These are phyloP conservation scores for Barypeithes pellucidus DNA, from an alignment of 2,888 invertebrate genomes.

Conservation along the genomic window DNA sequence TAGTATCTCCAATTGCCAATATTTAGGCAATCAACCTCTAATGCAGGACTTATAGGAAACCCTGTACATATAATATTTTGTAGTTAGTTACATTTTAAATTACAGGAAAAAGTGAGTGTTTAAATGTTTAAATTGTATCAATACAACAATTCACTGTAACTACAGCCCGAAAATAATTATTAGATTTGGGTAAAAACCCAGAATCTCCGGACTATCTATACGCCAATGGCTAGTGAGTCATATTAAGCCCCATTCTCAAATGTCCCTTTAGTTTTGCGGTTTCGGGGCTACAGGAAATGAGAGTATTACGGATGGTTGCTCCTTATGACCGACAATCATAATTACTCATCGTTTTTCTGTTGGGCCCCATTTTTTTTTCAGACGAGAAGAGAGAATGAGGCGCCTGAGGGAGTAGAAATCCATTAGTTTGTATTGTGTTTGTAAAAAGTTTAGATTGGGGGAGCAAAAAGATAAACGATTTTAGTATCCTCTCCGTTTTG, in stretches of 20 bases:
- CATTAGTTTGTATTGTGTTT: slow-evolving; percentile 47
- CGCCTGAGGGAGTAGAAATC: slow-evolving; percentile 45
- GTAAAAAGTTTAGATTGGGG: slow-evolving; percentile 30
- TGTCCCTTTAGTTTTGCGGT: slow-evolving; percentile 45
- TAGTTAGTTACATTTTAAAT: too few relatives aligned
- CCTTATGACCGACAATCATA: slow-evolving; percentile 51
- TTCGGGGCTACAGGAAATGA: slow-evolving; percentile 36
- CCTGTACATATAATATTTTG: too few relatives aligned
- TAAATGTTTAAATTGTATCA: too few relatives aligned
- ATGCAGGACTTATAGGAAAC: too few relatives aligned
- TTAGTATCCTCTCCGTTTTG: slow-evolving; percentile 1
- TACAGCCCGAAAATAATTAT: too few relatives aligned
- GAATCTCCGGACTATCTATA: not conserved
- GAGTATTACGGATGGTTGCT: slow-evolving; percentile 46
- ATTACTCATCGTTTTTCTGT: slow-evolving; percentile 52
- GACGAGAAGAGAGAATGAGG: slow-evolving; percentile 31
- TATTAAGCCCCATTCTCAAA: slow-evolving; percentile 29
- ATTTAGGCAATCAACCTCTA: too few relatives aligned
- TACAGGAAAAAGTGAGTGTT: too few relatives aligned
- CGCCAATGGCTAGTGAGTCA: slow-evolving; percentile 47
- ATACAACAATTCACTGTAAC: too few relatives aligned
- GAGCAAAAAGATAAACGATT: slow-evolving; percentile 31
- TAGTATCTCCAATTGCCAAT: too few relatives aligned
- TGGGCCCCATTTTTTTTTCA: slow-evolving; percentile 26
- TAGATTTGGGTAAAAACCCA: too few relatives aligned